Evolutionary conservation across 2,888 invertebrate species (phyloP).

Genomic region (Tetanocera ferruginea): DNA sequence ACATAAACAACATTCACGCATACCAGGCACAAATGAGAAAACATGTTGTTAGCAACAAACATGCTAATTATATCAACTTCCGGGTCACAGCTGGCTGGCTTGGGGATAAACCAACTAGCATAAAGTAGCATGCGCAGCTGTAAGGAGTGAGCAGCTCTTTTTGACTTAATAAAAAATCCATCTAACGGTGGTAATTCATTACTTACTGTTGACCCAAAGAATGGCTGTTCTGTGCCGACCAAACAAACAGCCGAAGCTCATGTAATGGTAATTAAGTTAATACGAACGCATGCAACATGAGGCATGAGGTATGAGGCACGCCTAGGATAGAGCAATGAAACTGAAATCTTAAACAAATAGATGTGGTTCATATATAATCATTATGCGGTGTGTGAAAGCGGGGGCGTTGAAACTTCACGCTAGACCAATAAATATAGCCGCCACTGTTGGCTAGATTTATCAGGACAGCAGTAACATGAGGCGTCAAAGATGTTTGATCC

Average conservation of each 20-base stretch:
- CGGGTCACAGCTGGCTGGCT: no score
- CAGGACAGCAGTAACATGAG: no score
- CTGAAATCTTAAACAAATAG: neutral
- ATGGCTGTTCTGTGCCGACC: neutral
- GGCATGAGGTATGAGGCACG: neutral
- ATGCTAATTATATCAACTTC: neutral
- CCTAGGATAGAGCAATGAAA: neutral
- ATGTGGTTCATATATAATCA: conserved; percentile 1
- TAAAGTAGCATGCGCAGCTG: no score
- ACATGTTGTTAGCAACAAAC: neutral
- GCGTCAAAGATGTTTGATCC: no score
- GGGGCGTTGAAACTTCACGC: no score
- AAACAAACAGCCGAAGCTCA: conserved; percentile 23
- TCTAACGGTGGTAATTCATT: conserved; percentile 19
- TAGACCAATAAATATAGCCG: no score
- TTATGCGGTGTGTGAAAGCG: neutral
- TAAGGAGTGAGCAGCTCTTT: no score
- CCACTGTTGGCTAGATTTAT: no score
- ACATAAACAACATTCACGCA: no score
- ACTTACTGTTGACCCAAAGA: conserved; percentile 17
- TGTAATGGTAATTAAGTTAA: conserved; percentile 26
- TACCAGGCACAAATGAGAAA: neutral
- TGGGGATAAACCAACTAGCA: no score
- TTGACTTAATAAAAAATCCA: neutral
- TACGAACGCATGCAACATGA: conserved; percentile 5